Evolutionary conservation across 2,113 vertebrate species (phyloP), one percentile per base, ranked within the genome.

Genomic region (Vulpes vulpes): DNA sequence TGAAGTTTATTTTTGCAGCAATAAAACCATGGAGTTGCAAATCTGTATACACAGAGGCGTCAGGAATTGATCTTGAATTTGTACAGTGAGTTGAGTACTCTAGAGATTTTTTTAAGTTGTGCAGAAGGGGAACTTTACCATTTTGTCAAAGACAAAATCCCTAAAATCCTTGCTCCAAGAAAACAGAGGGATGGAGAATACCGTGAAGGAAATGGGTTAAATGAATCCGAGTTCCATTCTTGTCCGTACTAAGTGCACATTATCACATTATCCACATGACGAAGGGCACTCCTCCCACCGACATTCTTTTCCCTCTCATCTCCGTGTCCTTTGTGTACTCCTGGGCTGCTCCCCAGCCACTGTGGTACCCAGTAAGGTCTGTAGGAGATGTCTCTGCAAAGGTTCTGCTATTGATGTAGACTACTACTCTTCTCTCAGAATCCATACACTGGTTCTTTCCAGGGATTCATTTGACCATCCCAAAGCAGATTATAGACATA

Each of bases 391-490:
- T 11, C n/a, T 78, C 3, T 5, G 16, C 22, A 60, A 93, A 78
- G 35, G 4, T 15, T 67, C 35, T 89, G 71, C 60, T 92, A 81
- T 35, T 57, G 16, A 5, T 12, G 20, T 9, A n/a, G 82, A 11
- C 20, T 19, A 27, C 8, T 16, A 0, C 15, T 25, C 74, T 2
- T 49, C 80, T 96, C 43, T 97, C 74, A 92, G 91, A 62, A 89
- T 15, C 32, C 12, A 64, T 27, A 32, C n/a, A 78, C 76, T 0
- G 82, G 15, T 65, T 89, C 57, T 94, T 67, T 74, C 7, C 38
- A 53, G 76, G 22, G 11, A 32, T 74, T 96, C 69, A 96, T 96
- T 94, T 97, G 80, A 96, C 55, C 15, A 76, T 81, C 97, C 97
- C 74, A 88, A 62, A 94, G 51, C 27, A 96, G 69, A 35, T 94